phyloP scores from a whole-genome alignment of 2,113 vertebrate species.

The Oryzias woworae region DNA sequence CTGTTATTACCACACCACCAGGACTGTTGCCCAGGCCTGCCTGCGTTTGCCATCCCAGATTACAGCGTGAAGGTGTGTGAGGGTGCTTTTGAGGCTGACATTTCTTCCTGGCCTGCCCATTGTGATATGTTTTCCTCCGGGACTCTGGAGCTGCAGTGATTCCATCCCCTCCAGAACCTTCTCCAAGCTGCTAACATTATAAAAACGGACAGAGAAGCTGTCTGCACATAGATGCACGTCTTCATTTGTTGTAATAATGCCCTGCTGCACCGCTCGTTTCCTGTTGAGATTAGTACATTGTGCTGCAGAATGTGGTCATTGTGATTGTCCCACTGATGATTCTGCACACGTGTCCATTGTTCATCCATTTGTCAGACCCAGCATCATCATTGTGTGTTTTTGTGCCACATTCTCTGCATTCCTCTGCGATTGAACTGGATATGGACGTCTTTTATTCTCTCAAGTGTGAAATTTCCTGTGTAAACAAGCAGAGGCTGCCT shows the following conservation, averaged over 20 bases:
- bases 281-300: slow-evolving; percentile 31
- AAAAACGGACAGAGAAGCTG: slow-evolving; percentile 32
- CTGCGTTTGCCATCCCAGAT: slow-evolving; percentile 68
- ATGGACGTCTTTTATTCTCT: background rate
- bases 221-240: slow-evolving; percentile 17
- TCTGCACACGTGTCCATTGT: slow-evolving; percentile 36
- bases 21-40: slow-evolving; percentile 65
- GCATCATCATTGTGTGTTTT: slow-evolving; percentile 46
- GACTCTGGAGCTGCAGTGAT: slow-evolving; percentile 30
- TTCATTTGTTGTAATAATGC: slow-evolving; percentile 44
- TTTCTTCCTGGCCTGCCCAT: slow-evolving; percentile 34
- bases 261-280: slow-evolving; percentile 24
- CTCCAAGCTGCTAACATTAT: slow-evolving; percentile 42
- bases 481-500: slow-evolving; percentile 13
- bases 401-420: slow-evolving; percentile 45
- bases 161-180: slow-evolving; percentile 34
- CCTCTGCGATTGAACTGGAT: slow-evolving; percentile 59
- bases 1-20: slow-evolving; percentile 68
- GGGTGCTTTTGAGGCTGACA: slow-evolving; percentile 5
- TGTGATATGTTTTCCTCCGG: slow-evolving; percentile 58
- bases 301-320: slow-evolving; percentile 22
- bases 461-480: slow-evolving; percentile 31
- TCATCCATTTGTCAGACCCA: slow-evolving; percentile 46
- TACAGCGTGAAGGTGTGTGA: slow-evolving; percentile 57
- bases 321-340: slow-evolving; percentile 42